These are phyloP conservation scores for Acanthis flammea DNA, from an alignment of 2,797 vertebrate species.

Conservation along the genomic window DNA sequence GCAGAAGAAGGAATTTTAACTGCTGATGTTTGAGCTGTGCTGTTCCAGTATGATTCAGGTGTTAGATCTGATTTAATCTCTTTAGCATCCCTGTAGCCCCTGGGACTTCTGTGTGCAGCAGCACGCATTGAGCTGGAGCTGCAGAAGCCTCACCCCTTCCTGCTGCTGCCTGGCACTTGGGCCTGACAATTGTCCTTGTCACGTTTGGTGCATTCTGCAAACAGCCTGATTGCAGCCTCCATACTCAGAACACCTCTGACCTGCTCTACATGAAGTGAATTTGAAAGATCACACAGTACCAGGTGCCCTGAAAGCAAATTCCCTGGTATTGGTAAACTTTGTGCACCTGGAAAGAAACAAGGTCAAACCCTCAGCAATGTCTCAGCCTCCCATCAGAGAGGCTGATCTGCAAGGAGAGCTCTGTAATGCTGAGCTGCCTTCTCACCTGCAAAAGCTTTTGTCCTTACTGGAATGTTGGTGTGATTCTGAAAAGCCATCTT, in stretches of 20 bases:
- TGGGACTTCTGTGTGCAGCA: neutral
- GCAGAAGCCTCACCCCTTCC: neutral
- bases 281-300: neutral
- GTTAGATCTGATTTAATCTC: neutral
- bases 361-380: neutral
- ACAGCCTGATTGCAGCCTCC: neutral
- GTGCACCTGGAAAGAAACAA: neutral
- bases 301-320: neutral
- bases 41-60: neutral
- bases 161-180: neutral
- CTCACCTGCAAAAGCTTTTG: neutral
- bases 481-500: neutral
- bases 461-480: neutral
- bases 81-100: neutral
- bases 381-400: neutral
- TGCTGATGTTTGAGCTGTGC: neutral
- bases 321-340: neutral
- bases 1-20: neutral
- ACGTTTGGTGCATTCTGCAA: neutral
- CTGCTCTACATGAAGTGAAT: rapidly evolving
- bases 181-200: neutral
- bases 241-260: neutral
- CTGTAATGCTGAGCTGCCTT: rapidly evolving
- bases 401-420: rapidly evolving
- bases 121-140: rapidly evolving